phyloP scores from a whole-genome alignment of 2,888 invertebrate species.

The Pristionchus japonicus region DNA sequence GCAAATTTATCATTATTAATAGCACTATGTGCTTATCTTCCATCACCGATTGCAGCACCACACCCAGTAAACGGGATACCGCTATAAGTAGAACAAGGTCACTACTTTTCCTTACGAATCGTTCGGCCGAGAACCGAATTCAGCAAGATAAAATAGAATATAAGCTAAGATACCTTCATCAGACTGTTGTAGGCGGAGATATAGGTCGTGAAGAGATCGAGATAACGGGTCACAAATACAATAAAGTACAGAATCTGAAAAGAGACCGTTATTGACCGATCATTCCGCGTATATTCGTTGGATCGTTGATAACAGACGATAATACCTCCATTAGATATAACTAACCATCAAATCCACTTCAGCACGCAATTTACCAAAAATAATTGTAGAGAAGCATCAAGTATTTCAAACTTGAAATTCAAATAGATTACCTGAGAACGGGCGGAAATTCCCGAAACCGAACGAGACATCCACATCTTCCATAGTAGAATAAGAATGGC shows the following conservation, averaged over 20 bases:
- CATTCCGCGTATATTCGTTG: not conserved
- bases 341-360: too few relatives aligned
- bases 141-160: not conserved
- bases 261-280: not conserved
- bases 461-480: constrained; percentile 99
- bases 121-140: not conserved
- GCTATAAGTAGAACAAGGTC: constrained; percentile 37
- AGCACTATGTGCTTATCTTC: not conserved
- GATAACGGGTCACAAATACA: constrained; percentile 80
- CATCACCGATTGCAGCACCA: not conserved
- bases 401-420: not conserved
- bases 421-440: constrained; percentile 56
- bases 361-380: too few relatives aligned
- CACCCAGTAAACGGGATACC: not conserved
- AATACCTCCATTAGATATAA: too few relatives aligned
- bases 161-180: constrained; percentile 85
- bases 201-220: constrained; percentile 94
- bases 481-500: constrained; percentile 93
- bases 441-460: constrained; percentile 77
- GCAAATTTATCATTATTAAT: not conserved
- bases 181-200: constrained; percentile 94
- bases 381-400: too few relatives aligned
- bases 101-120: not conserved
- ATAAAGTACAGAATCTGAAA: constrained; percentile 69
- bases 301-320: not conserved